Base-by-base conservation (phyloP, 1,140 invertebrate species). In the Lepidostoma basale region DNA sequence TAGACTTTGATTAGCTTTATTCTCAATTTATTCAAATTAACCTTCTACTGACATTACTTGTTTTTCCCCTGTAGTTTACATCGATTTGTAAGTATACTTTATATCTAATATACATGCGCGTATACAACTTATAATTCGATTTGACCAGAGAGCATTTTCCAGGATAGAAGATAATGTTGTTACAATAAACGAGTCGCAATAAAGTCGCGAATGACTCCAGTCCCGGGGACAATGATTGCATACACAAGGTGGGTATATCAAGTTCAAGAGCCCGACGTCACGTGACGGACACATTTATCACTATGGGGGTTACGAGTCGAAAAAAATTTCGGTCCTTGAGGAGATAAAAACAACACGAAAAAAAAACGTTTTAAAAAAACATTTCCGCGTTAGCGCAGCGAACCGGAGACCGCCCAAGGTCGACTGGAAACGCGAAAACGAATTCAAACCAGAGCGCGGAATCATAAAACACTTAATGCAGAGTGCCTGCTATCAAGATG, bases 381-480 rank as follows among this genome's bases (percentile, higher is more conserved):
- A 52, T 64, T 64, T 52, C 44, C 62, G 62, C 44, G 45, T 64
- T 64, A 33, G 62, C 14, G 26, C 33, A 39, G 16, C 33, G 45
- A 64, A 54, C 42, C 64, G 67, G 62, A 63, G 39, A 42, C 52
- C 44, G 39, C 58, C 59, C 69, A 71, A 71, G 69, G 69, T 36
- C 69, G 49, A 26, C 65, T 39, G 64, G 60, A 63, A 60, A 39
- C 23, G 18, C 23, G 6, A 49, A n/a, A 49, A 33, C 30, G 28
- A 56, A 56, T 56, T 12, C 5, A 56, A 30, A 36, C 28, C 30
- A 56, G 52, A 56, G 26, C 30, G 12, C 10, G 52, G 52, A 56
- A 33, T 56, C 26, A 56, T 20, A 56, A 56, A 33, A 56, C 52
- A 56, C 28, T 14, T 33, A 8, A 40, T 40, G 39, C 18, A n/a